Percentiles rank a stretch among this genome's conserved stretches.
phyloP scores from a whole-genome alignment of 2,113 vertebrate genomes.

The Mirounga angustirostris region DNA sequence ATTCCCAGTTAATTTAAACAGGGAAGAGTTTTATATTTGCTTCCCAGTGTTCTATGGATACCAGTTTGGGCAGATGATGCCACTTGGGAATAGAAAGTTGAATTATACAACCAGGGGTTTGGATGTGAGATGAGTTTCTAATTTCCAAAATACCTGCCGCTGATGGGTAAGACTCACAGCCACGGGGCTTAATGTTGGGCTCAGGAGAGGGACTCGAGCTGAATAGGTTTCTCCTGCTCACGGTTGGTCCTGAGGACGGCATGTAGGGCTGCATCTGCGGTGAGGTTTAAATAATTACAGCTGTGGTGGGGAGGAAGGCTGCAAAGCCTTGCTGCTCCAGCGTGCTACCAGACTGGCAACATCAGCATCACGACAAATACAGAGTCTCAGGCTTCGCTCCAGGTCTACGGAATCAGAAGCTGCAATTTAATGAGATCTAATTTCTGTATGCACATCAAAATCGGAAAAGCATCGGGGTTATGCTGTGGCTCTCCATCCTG shows the following conservation, averaged over 20 bases:
- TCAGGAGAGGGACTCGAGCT: background rate
- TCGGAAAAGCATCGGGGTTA: background rate
- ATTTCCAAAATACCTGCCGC: background rate
- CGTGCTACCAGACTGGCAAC: background rate
- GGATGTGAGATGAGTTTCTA: background rate
- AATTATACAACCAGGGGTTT: slow-evolving; percentile 24
- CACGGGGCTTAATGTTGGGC: background rate
- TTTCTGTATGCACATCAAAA: background rate
- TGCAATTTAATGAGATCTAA: background rate
- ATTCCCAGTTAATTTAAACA: slow-evolving; percentile 55
- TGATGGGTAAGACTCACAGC: no score
- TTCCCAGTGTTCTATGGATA: slow-evolving; percentile 16
- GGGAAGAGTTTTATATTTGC: slow-evolving; percentile 7
- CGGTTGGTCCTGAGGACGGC: background rate
- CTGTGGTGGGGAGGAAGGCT: background rate
- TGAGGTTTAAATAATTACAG: background rate
- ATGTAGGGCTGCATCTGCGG: background rate
- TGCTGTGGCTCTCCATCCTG: background rate
- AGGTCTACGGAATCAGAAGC: background rate
- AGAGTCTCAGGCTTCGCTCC: background rate
- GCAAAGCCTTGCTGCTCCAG: background rate
- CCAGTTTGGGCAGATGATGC: background rate
- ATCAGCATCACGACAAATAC: background rate
- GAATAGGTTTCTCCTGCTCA: background rate
- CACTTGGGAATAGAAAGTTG: slow-evolving; percentile 34